Conservation (phyloP, 2,888 invertebrate species). For the Lasioglossum oenotherae region DNA sequence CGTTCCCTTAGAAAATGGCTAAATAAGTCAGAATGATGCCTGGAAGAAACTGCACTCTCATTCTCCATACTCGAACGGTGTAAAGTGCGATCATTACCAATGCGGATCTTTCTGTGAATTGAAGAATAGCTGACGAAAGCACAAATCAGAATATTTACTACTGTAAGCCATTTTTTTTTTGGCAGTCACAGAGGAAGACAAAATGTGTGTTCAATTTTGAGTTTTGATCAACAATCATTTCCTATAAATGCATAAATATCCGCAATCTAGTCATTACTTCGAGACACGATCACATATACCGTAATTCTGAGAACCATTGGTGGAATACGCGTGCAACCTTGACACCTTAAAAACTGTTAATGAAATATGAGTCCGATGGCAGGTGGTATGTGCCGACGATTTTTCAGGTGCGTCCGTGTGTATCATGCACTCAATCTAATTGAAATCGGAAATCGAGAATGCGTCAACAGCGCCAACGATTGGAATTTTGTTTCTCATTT, state of each 20-base stretch:
- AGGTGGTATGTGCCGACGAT: conserved; percentile 56
- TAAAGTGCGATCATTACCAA: neutral
- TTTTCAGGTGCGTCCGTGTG: conserved; percentile 46
- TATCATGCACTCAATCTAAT: conserved; percentile 66
- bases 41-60: neutral
- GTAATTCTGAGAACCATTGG: conserved; percentile 16
- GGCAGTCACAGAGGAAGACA: too few species aligned
- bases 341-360: conserved; percentile 45
- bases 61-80: neutral
- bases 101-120: neutral
- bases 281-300: neutral
- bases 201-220: neutral
- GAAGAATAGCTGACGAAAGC: neutral
- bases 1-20: neutral
- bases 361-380: conserved; percentile 47
- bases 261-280: neutral
- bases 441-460: conserved; percentile 55
- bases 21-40: neutral
- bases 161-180: neutral
- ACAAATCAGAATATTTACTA: neutral
- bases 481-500: neutral
- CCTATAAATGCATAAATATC: neutral
- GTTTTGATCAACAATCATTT: neutral
- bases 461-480: neutral
- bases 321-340: conserved; percentile 45